These are phyloP conservation scores for Enoplolaimus lenunculus DNA, from an alignment of 2,888 invertebrate species.

Conservation along the genomic window DNA sequence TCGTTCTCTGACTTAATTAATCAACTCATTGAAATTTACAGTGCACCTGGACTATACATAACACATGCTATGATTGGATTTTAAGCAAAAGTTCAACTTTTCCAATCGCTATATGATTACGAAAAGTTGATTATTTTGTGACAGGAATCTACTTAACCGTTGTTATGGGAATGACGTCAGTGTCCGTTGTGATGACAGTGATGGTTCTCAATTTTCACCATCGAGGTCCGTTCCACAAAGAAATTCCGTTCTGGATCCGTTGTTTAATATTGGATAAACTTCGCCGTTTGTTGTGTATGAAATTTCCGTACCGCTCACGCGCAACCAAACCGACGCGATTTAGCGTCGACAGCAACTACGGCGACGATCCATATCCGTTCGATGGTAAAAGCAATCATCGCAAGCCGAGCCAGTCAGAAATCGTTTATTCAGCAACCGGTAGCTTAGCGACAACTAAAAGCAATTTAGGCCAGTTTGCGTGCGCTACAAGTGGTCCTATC, in stretches of 20 bases:
- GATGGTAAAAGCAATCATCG: not conserved
- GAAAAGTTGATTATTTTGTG: too few species aligned
- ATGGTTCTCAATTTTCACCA: constrained; percentile 49
- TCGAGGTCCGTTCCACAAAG: constrained; percentile 46
- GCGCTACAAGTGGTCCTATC: too few species aligned
- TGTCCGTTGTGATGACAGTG: constrained; percentile 43
- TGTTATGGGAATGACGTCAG: constrained; percentile 50
- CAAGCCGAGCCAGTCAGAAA: too few species aligned
- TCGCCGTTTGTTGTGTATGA: constrained; percentile 29
- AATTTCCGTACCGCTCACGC: constrained; percentile 23
- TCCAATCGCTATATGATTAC: too few species aligned
- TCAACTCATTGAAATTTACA: too few species aligned
- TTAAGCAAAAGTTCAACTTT: too few species aligned
- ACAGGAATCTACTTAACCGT: constrained; percentile 49
- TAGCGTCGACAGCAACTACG: not conserved
- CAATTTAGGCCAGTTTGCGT: too few species aligned
- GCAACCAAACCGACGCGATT: not conserved
- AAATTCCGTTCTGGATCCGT: constrained; percentile 46
- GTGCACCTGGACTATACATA: too few species aligned
- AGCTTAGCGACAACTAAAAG: constrained; percentile 19
- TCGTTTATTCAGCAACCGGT: too few species aligned
- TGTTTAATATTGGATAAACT: constrained; percentile 34
- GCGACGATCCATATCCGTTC: too few species aligned
- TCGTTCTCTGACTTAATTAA: too few species aligned
- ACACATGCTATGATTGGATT: too few species aligned